Base-by-base conservation (phyloP, 2,797 vertebrate genomes). In the Takifugu ocellatus region DNA sequence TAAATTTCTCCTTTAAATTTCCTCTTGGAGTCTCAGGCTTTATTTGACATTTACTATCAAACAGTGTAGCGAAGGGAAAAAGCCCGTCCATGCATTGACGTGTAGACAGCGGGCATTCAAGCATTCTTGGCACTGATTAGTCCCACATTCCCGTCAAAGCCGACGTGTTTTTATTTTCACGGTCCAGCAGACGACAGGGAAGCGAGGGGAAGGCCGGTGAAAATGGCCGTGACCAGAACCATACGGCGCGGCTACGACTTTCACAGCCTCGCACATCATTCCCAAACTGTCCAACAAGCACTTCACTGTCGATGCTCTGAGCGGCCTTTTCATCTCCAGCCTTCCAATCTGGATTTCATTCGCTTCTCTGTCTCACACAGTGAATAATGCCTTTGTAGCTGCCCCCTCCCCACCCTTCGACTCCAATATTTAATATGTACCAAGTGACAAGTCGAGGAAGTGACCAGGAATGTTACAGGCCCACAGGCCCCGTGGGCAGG, bases 401-500 rank as follows among this genome's bases (percentile, higher is more conserved):
- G 48, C 63, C 61, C 65, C 62, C 71, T 68, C 75, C 66, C 70
- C 48, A 60, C 64, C 56, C 68, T 50, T 79, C 77, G 61, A 51
- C 65, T 70, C 63, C 76, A 74, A 75, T 82, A 61, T 87, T 83
- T 87, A 82, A 87, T 79, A 68, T 54, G 79, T 72, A 83, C 82
- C 81, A 74, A 89, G 81, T 80, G 82, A 88, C 80, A 83, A 69
- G 84, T 81, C 77, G 83, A 84, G 70, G 81, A 88, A 86, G 82
- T 84, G 85, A 86, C 80, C 77, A 78, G 72, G 83, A 84, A 75
- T 77, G 77, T 87, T 77, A 74, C 66, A 81, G 81, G 84, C 78
- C 76, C 74, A 14, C 16, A 74, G 83, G 86, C 86, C 72, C 81
- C 74, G 75, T 72, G 64, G 65, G 75, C 56, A 61, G 80, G 83